Evolutionary conservation across 2,113 vertebrate genomes (phyloP), one percentile per base, ranked within the genome.

Genomic region (Heptranchias perlo): DNA sequence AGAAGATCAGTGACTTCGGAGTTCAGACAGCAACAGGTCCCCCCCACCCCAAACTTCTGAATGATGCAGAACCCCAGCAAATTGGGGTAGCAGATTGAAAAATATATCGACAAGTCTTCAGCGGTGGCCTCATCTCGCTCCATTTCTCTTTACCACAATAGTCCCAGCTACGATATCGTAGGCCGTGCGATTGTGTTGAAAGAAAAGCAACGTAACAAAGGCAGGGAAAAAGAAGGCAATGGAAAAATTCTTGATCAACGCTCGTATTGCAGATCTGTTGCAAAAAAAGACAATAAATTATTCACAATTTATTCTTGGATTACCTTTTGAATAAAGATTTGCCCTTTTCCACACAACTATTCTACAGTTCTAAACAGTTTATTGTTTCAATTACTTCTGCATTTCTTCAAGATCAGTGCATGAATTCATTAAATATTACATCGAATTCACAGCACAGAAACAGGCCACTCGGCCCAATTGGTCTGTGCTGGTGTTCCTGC

Each of bases 191-290:
- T 99, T 99, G 96, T 99, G 99, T 97, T 99, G 99, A 97, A 99
- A 99, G 97, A 99, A 99, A 96, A 99, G 98, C 96, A 99, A 97
- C 0, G 99, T 99, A 97, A 99, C 99, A 97, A 99, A 99, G 1
- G 99, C 98, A 73, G 99, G 99, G 96, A 99, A 99, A 97, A 99
- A 99, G 78, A 99, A 99, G 69, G 99, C 98, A 96, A 99, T 99
- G 97, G 99, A 99, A 97, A 99, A 98, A 98, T 99, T 99, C 98
- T 99, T 99, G 97, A 99, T 99, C 97, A 99, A 97, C 87, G 99
- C 98, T 97, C 99, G 98, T 96, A 99, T 98, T 16, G 98, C 98
- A 23, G 99, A 99, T 97, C 99, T 99, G 97, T 54, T 82, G 65
- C 52, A 91, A 65, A 54, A 65, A 13, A 4, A 61, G 16, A 39